Evolutionary conservation across 2,888 invertebrate genomes (phyloP), one percentile per base, ranked within the genome.

Genomic region (Tetragnatha montana): DNA sequence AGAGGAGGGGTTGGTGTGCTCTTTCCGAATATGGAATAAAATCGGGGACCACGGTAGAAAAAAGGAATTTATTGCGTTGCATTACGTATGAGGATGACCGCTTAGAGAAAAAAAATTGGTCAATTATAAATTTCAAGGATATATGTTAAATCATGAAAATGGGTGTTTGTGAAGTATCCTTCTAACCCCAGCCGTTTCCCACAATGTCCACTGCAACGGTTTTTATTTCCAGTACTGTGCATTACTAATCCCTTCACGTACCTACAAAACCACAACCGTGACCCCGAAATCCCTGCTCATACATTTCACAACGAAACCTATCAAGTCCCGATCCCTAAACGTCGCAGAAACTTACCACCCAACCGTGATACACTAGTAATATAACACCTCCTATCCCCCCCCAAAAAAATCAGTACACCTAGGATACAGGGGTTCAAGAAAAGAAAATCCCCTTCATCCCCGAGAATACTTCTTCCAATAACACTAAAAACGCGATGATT

Each of bases 301-400:
- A 70, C 49, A 81, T 70, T 70, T 47, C 70, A 6, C 8, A 12
- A 19, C 70, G 69, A 81, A 81, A 81, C 81, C 70, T 70, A 70
- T 80, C 68, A 47, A n/a, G 6, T 49, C 14, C 8, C 7, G 21
- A 70, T n/a, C 50, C 35, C 17, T 49, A 81, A 70, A 71, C 14
- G 60, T 60, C 60, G 10, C 8, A 17, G 60, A 60, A 17, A 60
- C 60, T 60, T 60, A 60, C 60, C 17, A 60, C 60, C 17, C 60
- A 10, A 10, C 60, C 60, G 60, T 60, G 17, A 60, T 12, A 7
- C 60, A 12, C 6, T 4, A 81, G 47, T 17, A 71, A n/a, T 75
- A 0, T 50, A 75, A 47, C 75, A 47, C n/a, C 49, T 17, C 14
- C 47, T n/a, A 75, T 1, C 14, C 49, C n/a, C 12, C n/a, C n/a